Base-by-base conservation (phyloP, 2,888 invertebrate genomes). In the Mesorhabditis spiculigera region DNA sequence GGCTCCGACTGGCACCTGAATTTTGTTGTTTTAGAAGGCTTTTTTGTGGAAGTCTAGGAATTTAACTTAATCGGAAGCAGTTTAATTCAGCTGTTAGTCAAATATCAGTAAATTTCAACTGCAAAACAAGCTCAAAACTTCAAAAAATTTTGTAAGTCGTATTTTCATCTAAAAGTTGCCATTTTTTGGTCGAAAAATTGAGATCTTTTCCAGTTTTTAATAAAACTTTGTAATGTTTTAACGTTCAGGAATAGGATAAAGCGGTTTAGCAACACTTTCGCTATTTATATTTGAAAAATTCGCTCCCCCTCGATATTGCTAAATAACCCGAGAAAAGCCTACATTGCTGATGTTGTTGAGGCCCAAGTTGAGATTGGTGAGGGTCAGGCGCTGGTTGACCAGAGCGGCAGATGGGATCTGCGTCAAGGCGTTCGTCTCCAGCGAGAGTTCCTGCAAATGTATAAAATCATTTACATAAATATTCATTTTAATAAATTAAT, bases 321-420 rank as follows among this genome's bases (percentile, higher is more conserved):
- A 50, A 50, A 50, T 1, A 50, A 13, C n/a, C n/a, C n/a, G 5
- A 68, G 42, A 66, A 68, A 66, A 16, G 13, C 65, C n/a, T 44
- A 78, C 75, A 16, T 78, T 77, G 64, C 77, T 78, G 74, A 82
- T 80, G 62, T 74, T 75, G 70, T 86, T 86, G 63, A 86, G 73
- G 70, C 86, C 86, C 71, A 86, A 75, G 70, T 85, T 85, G 68
- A 86, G 75, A 70, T 86, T 84, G 45, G 78, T 80, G 63, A 86
- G 75, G 10, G 83, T 81, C 65, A 76, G 71, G 43, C 81, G 71
- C 68, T 84, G 83, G 62, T 78, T 78, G 63, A 75, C 78, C 43
- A 86, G 76, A 5, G 86, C 82, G 13, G 78, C 75, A 62, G 81
- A 81, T 4, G 86, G 86, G 70, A 86, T 80, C 68, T 73, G 71